Base-by-base conservation (phyloP, 2,888 invertebrate genomes). In the Drosophila fulvimacula region DNA sequence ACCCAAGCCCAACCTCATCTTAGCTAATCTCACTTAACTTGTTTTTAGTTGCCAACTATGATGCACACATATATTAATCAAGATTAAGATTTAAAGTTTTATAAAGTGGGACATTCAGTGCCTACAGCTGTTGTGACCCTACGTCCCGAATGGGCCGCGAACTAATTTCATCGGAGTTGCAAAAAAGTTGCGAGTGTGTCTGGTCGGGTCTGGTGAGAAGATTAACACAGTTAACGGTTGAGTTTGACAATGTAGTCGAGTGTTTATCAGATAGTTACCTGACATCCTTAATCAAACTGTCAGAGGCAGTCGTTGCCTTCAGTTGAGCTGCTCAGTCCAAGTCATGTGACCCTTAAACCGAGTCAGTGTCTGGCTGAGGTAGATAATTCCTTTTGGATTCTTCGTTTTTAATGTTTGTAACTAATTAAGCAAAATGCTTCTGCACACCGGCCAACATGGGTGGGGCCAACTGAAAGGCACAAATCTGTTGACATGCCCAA, bases 401-500 rank as follows among this genome's bases (percentile, higher is more conserved):
- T n/a, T 38, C 48, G 61, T 56, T 75, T 58, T 69, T 55, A 67
- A 72, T 84, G 84, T 84, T 84, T 84, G 89, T 88, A 84, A 84
- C 84, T 84, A 84, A 84, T 84, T 85, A 85, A 88, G 88, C 89
- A 84, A 84, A 84, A 89, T 88, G 84, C 80, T 84, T 88, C 36
- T 76, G 69, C 72, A 84, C 72, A 84, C 84, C 81, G 65, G 63
- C 57, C 64, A 53, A 5, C 36, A 32, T 42, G 67, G 13, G 7
- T 0, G 7, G 13, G 57, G 57, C 17, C 19, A 27, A 10, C 32
- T 51, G 65, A 48, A 51, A 38, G 62, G 67, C 62, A 73, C 76
- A 88, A 85, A 89, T 85, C 88, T 89, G 85, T 88, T 89, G 88
- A 85, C 89, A 88, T 75, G 84, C 65, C 88, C 89, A 89, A 84